Evolutionary conservation across 1,140 invertebrate genomes (phyloP).

Genomic region (Zaprionus inermis): DNA sequence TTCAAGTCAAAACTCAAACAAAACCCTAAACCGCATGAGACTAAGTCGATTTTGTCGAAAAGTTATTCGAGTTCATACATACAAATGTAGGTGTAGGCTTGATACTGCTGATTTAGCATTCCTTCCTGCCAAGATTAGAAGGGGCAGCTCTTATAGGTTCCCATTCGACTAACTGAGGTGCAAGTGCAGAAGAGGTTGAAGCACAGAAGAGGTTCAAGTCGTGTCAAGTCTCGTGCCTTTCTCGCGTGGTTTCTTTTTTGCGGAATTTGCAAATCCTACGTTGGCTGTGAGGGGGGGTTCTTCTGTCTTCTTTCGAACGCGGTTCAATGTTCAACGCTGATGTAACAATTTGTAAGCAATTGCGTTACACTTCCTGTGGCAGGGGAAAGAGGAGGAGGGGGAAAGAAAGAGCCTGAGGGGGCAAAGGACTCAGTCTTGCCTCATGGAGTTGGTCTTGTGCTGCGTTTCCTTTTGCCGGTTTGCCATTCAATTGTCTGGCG

Average conservation of each 20-base stretch:
- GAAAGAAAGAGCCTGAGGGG: not conserved
- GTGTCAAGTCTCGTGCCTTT: not conserved
- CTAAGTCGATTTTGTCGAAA: not conserved
- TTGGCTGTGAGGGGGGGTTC: too few species aligned
- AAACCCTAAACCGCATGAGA: not conserved
- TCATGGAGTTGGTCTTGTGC: constrained; percentile 23
- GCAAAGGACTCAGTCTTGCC: not conserved
- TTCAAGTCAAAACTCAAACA: not conserved
- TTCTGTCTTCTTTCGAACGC: not conserved
- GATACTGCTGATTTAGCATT: not conserved
- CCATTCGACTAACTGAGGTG: not conserved
- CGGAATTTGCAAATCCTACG: constrained; percentile 65
- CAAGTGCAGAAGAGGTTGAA: not conserved
- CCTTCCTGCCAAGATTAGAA: too few species aligned
- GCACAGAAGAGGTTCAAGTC: not conserved
- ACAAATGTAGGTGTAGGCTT: not conserved
- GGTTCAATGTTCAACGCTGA: constrained; percentile 54
- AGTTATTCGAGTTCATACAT: not conserved
- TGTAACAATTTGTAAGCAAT: constrained; percentile 83
- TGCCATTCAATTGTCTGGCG: constrained; percentile 82
- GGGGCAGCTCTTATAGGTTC: too few species aligned
- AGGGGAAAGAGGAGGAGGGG: not conserved
- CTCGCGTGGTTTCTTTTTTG: constrained; percentile 31
- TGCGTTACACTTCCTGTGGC: constrained; percentile 45
- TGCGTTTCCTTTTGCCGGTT: constrained; percentile 64